A percentile compares a stretch with the other conserved stretches of the same genome.
phyloP scores from a whole-genome alignment of 2,888 invertebrate genomes.

The Oxystoma pomonae region DNA sequence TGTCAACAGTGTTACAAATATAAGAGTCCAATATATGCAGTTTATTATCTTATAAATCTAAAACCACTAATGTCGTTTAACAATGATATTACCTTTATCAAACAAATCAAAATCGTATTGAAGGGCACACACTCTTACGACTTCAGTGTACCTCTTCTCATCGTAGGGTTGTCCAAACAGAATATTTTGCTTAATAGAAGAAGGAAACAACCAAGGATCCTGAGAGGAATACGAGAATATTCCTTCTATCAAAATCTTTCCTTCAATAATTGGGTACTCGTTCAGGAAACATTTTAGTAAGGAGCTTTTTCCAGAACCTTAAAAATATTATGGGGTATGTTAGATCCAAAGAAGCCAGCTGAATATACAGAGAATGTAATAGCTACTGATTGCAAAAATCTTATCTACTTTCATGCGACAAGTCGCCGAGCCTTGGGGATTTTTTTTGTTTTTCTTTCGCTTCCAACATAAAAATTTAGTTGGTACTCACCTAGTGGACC shows the following conservation, averaged over 20 bases:
- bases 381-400: no score
- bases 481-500: conserved; percentile 52
- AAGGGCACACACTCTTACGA: conserved; percentile 62
- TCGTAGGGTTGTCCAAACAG: conserved; percentile 65
- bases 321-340: background rate
- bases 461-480: no score
- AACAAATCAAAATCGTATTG: conserved; percentile 52
- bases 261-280: conserved; percentile 47
- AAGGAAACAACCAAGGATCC: conserved; percentile 59
- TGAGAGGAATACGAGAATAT: conserved; percentile 56
- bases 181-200: conserved; percentile 70
- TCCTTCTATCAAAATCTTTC: conserved; percentile 49
- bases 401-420: no score
- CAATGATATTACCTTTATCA: conserved; percentile 41
- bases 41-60: no score
- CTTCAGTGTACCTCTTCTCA: conserved; percentile 54
- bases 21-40: background rate
- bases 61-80: no score
- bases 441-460: no score
- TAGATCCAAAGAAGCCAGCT: no score
- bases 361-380: no score
- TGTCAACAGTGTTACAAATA: no score
- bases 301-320: conserved; percentile 60
- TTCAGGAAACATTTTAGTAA: conserved; percentile 46
- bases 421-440: no score